Percentiles rank a stretch among this genome's conserved stretches.
Conservation (phyloP, 1,140 invertebrate species). For the Heliconius congener region DNA sequence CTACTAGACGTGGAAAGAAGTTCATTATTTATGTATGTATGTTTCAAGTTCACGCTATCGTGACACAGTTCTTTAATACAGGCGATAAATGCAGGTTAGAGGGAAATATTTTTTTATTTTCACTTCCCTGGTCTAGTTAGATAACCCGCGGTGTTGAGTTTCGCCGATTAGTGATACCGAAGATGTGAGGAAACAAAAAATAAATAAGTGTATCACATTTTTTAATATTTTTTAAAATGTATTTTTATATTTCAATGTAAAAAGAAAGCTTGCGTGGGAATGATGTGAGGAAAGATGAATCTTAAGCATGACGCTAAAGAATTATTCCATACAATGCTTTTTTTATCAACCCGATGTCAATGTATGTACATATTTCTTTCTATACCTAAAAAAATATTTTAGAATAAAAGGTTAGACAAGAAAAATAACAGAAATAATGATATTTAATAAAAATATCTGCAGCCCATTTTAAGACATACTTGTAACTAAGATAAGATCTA, state of each 20-base stretch:
- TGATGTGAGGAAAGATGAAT: not conserved
- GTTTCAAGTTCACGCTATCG: not conserved
- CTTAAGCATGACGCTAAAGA: too few relatives aligned
- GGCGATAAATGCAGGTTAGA: too few relatives aligned
- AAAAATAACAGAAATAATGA: not conserved
- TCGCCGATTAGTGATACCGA: not conserved
- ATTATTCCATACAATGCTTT: too few relatives aligned
- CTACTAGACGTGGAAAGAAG: not conserved
- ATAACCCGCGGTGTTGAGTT: not conserved
- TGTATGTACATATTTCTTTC: too few relatives aligned
- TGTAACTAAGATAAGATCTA: slow-evolving; percentile 6
- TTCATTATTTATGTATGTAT: not conserved
- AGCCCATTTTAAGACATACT: not conserved
- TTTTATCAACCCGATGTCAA: too few relatives aligned
- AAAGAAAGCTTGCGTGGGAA: not conserved
- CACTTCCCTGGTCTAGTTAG: not conserved
- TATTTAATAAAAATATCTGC: not conserved
- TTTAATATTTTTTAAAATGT: not conserved
- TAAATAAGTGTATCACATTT: not conserved
- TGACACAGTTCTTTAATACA: not conserved
- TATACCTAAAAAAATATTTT: not conserved
- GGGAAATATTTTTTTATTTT: too few relatives aligned
- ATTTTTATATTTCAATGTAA: not conserved
- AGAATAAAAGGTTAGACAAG: not conserved
- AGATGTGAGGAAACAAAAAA: not conserved